Evolutionary conservation across 2,888 invertebrate genomes (phyloP), one percentile per base, ranked within the genome.

Genomic region (Heliconius aoede): DNA sequence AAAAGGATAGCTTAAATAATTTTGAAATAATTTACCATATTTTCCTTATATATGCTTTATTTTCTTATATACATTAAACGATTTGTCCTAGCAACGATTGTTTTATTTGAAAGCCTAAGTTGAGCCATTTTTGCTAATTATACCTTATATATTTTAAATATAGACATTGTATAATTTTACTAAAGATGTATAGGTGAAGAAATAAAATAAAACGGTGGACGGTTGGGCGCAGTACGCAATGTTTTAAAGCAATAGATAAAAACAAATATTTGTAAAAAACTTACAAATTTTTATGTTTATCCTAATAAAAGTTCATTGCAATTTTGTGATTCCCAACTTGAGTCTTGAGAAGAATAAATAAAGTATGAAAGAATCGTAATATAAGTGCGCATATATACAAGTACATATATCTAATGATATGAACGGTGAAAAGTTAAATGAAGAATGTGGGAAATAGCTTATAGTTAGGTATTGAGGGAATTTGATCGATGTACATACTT

Each of bases 71-170:
- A 69, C n/a, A 30, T 51, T 69, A 69, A 69, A 69, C 15, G 30
- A n/a, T 30, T 55, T 55, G 24, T 55, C n/a, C 69, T 55, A 69
- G 51, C 51, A 55, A 55, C 30, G 55, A 24, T 15, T 69, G n/a
- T 55, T 55, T 69, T 30, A 55, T 28, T 55, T 69, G 55, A 69
- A 69, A 69, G 55, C 69, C 51, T 69, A 69, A n/a, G 15, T 55
- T 69, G 69, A 69, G 69, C 69, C 69, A 69, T 55, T 69, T 55
- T 55, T 69, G 65, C n/a, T 69, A 69, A n/a, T 51, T 55, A 55
- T 30, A 55, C n/a, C 69, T 55, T 69, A 55, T 7, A 5, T 55
- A n/a, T 15, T 55, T 55, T n/a, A 8, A 55, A 11, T 68, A 21
- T 68, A 68, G 28, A 28, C 26, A 28, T 55, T 51, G 28, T 55